Evolutionary conservation across 2,797 vertebrate species (phyloP).

Genomic region (Euphonia xanthogaster): DNA sequence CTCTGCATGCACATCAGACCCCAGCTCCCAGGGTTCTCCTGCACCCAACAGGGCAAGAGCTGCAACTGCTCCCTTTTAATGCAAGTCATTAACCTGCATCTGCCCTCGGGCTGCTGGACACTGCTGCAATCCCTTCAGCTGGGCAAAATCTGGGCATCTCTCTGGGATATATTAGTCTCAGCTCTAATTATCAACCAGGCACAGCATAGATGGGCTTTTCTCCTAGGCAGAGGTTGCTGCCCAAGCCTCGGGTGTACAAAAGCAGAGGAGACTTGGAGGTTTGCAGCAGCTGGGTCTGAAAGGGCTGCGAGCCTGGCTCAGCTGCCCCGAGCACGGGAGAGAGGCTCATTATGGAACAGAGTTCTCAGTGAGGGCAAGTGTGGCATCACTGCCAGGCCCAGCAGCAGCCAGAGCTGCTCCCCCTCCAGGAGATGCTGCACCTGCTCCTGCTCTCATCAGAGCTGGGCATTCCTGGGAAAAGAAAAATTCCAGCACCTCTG

Average conservation of each 20-base stretch:
- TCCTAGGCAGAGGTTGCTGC: neutral
- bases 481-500: neutral
- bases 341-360: conserved; percentile 40
- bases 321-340: neutral
- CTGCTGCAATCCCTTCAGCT: neutral
- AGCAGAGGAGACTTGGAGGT: conserved; percentile 17
- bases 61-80: neutral
- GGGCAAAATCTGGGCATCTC: neutral
- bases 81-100: neutral
- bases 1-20: neutral
- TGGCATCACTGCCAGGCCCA: conserved; percentile 28
- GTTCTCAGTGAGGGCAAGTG: conserved; percentile 50
- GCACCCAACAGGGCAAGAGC: neutral
- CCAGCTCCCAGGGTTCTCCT: neutral
- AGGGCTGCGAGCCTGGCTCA: conserved; percentile 27
- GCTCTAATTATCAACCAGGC: neutral
- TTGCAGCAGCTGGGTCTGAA: neutral
- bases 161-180: neutral
- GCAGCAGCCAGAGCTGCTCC: neutral
- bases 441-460: neutral
- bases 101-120: neutral
- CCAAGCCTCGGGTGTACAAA: neutral
- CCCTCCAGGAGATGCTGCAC: neutral
- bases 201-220: neutral
- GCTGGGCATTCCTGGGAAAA: rapidly evolving